These are phyloP conservation scores for Caenorhabditis auriculariae DNA, from an alignment of 2,888 invertebrate species.

Conservation along the genomic window DNA sequence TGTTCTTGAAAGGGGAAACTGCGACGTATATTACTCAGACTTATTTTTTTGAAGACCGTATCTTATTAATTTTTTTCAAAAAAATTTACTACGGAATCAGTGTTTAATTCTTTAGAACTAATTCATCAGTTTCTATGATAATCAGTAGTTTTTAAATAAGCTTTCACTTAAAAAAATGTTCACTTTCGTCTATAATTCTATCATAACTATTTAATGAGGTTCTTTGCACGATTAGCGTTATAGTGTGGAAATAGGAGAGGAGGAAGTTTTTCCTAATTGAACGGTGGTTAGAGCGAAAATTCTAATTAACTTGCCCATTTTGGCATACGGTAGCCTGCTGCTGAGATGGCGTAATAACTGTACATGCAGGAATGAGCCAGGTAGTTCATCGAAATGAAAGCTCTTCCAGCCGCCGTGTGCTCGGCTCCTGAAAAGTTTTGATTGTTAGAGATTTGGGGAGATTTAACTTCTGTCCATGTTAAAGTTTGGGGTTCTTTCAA, in stretches of 20 bases:
- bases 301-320: conserved; percentile 48
- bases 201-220: too few relatives aligned
- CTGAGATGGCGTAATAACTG: conserved; percentile 67
- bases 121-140: neutral
- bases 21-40: neutral
- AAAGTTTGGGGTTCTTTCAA: too few relatives aligned
- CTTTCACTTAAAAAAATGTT: too few relatives aligned
- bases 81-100: too few relatives aligned
- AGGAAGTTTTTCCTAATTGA: too few relatives aligned
- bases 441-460: neutral
- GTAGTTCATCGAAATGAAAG: conserved; percentile 67
- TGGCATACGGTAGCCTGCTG: conserved; percentile 69
- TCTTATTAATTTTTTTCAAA: neutral
- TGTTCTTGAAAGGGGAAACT: neutral
- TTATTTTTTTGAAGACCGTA: neutral
- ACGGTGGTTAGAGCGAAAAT: conserved; percentile 1
- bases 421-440: conserved; percentile 49
- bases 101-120: too few relatives aligned
- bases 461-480: too few relatives aligned
- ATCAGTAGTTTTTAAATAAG: neutral
- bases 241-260: too few relatives aligned
- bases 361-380: conserved; percentile 68
- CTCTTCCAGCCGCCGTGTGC: conserved; percentile 60
- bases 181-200: too few relatives aligned
- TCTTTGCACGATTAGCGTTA: too few relatives aligned